Evolutionary conservation across 2,113 vertebrate species (phyloP).

Genomic region (Bos taurus): ARS-UCD2.0 NC_037336.1:14395501-14396000

Average conservation of each 20-base stretch:
- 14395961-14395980: neutral
- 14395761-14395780: neutral
- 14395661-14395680: neutral
- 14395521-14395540: neutral
- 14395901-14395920: neutral
- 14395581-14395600: neutral
- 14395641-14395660: neutral
- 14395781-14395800: neutral
- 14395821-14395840: neutral
- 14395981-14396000: neutral
- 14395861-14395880: neutral
- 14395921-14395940: neutral
- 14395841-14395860: neutral
- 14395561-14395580: neutral
- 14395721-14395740: neutral
- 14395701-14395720: neutral
- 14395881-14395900: neutral
- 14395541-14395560: neutral
- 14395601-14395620: neutral
- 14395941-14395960: neutral
- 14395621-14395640: neutral
- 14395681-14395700: accelerated
- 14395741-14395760: neutral
- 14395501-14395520: neutral
- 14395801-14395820: neutral